A percentile compares a stretch with the other conserved stretches of the same genome.
phyloP scores from a whole-genome alignment of 2,888 invertebrate genomes.

The Drosophila fungiperda region DNA sequence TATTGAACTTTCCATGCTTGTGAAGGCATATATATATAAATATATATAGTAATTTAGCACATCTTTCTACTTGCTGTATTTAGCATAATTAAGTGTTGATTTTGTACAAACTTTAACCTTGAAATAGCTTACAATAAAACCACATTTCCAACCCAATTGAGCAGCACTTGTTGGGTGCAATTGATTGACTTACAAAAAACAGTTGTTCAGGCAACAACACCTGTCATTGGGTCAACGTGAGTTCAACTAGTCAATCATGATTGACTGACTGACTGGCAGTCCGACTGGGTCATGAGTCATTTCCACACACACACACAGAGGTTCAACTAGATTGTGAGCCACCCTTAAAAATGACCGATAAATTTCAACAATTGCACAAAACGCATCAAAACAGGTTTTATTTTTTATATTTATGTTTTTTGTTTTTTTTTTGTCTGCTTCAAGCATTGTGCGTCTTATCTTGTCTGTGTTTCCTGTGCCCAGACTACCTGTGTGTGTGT shows the following conservation, averaged over 20 bases:
- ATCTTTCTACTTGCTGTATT: background rate
- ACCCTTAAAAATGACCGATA: constrained; percentile 40
- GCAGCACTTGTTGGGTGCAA: background rate
- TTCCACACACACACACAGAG: constrained; percentile 17
- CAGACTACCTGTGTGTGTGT: constrained; percentile 26
- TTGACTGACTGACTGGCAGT: constrained; percentile 10
- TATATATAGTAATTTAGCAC: too few relatives aligned
- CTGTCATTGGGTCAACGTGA: constrained; percentile 41
- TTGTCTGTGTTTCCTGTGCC: constrained; percentile 49
- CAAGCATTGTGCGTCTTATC: constrained; percentile 59
- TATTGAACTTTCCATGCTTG: background rate
- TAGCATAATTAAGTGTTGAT: background rate
- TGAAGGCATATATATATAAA: background rate
- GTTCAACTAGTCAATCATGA: constrained; percentile 36
- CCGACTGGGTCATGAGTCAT: constrained; percentile 66
- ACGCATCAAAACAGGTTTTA: constrained; percentile 59
- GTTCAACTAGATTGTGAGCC: constrained; percentile 28
- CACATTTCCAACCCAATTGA: constrained; percentile 27
- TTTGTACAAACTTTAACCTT: background rate
- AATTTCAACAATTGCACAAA: constrained; percentile 52
- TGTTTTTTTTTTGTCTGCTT: constrained; percentile 12
- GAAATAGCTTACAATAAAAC: background rate
- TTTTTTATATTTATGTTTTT: constrained; percentile 20
- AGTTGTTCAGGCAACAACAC: constrained; percentile 17
- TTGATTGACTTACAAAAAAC: constrained; percentile 7